Base-by-base conservation (phyloP, 2,797 vertebrate genomes). In the Setipinna tenuifilis region DNA sequence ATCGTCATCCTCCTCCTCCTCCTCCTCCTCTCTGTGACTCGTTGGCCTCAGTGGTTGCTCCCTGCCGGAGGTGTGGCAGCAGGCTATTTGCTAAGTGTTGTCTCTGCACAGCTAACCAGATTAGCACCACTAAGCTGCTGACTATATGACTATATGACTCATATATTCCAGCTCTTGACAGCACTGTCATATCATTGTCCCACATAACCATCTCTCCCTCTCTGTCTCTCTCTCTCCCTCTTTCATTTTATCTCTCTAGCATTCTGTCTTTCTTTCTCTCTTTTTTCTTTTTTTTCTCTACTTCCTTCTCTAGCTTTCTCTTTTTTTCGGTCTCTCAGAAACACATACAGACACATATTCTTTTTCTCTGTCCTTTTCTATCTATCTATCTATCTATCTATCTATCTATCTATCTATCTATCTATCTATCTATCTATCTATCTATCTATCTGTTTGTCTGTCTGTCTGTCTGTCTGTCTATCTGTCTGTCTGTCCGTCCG, bases 91-190 rank as follows among this genome's bases (percentile, higher is more conserved):
- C 25, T 71, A 25, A 16, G 25, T 71, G 28, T 16, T 71, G 65
- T 91, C 14, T 92, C 90, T 91, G 88, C 90, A 87, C 87, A 87
- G 83, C 89, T 93, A 91, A 94, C 91, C 92, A 88, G 90, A 91
- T 96, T 93, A 95, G 85, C 83, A 41, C 58, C 71, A 89, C 89
- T 94, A 93, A 95, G 92, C 93, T 95, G 94, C 94, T 95, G 93
- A 94, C 91, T 90, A 54, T 9, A 54, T 54, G 50, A 54, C 50
- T 54, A 2, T 3, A 41, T 2, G 2, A 41, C 35, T 92, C 90
- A 93, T 93, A 93, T 94, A 92, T 94, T 92, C 92, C n/a, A n/a
- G n/a, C n/a, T n/a, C 92, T 89, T 88, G 87, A 90, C 92, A 89
- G 90, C 91, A 90, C 91, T 94, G 91, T 91, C 93, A 91, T 92